A percentile compares a stretch with the other conserved stretches of the same genome.
phyloP scores from a whole-genome alignment of 2,888 invertebrate genomes.

The Frankliniella intonsa region DNA sequence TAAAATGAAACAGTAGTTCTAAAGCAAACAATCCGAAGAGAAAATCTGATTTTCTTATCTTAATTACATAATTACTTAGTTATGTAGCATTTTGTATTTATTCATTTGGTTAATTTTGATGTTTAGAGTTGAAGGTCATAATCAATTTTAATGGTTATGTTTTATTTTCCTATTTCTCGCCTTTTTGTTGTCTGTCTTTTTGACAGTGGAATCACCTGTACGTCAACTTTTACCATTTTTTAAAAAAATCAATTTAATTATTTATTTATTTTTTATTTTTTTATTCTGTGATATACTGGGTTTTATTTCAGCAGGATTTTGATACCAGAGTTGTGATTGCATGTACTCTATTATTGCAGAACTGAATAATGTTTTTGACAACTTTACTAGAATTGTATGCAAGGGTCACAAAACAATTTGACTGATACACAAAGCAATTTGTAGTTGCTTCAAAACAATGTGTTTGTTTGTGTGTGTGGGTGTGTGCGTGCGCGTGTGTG shows the following conservation, averaged over 20 bases:
- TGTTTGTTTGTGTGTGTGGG: too few relatives aligned
- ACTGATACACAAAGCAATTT: too few relatives aligned
- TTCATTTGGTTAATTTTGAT: background rate
- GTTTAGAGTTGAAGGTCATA: background rate
- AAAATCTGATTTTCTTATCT: background rate
- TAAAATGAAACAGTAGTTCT: background rate
- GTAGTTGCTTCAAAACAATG: too few relatives aligned
- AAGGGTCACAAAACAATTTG: too few relatives aligned
- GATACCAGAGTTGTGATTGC: too few relatives aligned
- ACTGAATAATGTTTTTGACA: too few relatives aligned
- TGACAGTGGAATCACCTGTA: too few relatives aligned
- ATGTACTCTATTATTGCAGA: too few relatives aligned
- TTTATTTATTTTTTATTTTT: background rate
- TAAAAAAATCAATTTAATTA: background rate
- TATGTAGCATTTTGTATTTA: background rate
- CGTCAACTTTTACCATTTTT: background rate
- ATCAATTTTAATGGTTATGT: background rate
- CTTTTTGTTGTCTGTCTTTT: too few relatives aligned
- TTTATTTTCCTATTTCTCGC: background rate
- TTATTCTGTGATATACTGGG: background rate
- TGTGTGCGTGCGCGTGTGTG: too few relatives aligned
- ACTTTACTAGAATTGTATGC: too few relatives aligned
- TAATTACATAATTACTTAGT: background rate
- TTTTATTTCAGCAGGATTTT: background rate
- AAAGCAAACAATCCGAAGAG: background rate